Evolutionary conservation across 2,888 invertebrate species (phyloP), one percentile per base, ranked within the genome.

Genomic region (Taenaris catops): DNA sequence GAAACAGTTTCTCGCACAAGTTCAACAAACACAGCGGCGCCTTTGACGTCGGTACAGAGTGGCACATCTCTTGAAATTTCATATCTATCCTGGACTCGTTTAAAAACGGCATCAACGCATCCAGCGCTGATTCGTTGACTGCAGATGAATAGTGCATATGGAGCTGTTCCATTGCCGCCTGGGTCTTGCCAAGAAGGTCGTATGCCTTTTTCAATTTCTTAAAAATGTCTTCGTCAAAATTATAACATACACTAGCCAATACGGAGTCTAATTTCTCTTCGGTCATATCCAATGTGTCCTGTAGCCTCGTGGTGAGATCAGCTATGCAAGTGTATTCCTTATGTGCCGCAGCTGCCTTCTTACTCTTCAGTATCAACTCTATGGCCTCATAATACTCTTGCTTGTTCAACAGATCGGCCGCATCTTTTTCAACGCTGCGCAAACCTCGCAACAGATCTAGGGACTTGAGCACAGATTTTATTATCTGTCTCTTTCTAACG

Each of bases 81-180:
- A 66, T 49, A 24, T 86, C 84, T 5, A 54, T 45, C 0, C 55
- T 44, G 0, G 53, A 40, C 6, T 72, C 64, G 0, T 58, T 59
- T 1, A 71, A 87, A 53, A 89, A 90, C 1, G 84, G 83, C 40
- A 88, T 89, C 0, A 92, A 76, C 0, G 90, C 88, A 24, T 88
- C 87, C 10, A 90, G 89, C 0, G 96, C 92, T 0, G 92, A 91
- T 43, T 93, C 94, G 49, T 95, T 97, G 7, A 98, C 95, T 0
- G 96, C 95, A 20, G 96, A 96, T 0, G 96, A 94, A 58, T 96
- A 97, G 67, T 98, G 97, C 91, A 98, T 97, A 52, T 96, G 96
- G 4, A 98, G 73, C 66, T 97, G 97, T 68, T 98, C 98, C 91
- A 97, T 94, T 0, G 97, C 96, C 1, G 94, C 92, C 73, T 97